Percentiles rank a stretch among this genome's conserved stretches.
These are phyloP conservation scores for Tragelaphus imberbis DNA, from an alignment of 2,113 vertebrate genomes.

Conservation along the genomic window DNA sequence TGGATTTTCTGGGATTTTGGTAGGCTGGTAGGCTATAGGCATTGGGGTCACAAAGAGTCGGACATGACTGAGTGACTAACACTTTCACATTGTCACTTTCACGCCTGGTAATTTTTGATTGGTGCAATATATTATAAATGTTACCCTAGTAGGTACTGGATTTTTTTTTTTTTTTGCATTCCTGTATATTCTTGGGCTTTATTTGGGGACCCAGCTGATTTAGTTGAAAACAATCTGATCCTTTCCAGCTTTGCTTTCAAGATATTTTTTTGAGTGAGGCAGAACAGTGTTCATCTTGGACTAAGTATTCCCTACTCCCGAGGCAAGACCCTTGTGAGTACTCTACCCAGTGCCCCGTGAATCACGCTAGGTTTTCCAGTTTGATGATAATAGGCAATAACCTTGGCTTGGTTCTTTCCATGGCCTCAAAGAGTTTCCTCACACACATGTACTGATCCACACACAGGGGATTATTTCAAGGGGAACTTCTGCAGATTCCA, in stretches of 20 bases:
- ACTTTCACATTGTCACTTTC: not conserved
- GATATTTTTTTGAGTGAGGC: not conserved
- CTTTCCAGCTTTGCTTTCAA: not conserved
- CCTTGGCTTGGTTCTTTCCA: not conserved
- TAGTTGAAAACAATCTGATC: not conserved
- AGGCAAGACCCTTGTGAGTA: not conserved
- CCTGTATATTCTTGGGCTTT: not conserved
- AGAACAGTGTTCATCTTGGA: not conserved
- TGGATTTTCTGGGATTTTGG: not conserved
- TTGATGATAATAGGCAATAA: not conserved
- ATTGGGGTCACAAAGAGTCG: not conserved
- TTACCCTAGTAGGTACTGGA: not conserved
- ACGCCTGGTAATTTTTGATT: not conserved
- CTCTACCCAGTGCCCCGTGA: not conserved
- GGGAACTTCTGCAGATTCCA: not conserved
- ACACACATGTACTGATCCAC: not conserved
- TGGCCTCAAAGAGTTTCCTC: not conserved
- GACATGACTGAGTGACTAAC: not conserved
- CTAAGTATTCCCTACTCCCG: not conserved
- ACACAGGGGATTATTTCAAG: not conserved
- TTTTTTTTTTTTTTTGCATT: not conserved
- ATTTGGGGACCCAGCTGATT: not conserved
- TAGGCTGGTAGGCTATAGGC: not conserved
- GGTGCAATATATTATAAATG: not conserved
- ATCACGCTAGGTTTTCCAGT: not conserved